Evolutionary conservation across 30 jellyfish, hydroid and myxozoan species (phyloP).

Genomic region (Mastigias papua): DNA sequence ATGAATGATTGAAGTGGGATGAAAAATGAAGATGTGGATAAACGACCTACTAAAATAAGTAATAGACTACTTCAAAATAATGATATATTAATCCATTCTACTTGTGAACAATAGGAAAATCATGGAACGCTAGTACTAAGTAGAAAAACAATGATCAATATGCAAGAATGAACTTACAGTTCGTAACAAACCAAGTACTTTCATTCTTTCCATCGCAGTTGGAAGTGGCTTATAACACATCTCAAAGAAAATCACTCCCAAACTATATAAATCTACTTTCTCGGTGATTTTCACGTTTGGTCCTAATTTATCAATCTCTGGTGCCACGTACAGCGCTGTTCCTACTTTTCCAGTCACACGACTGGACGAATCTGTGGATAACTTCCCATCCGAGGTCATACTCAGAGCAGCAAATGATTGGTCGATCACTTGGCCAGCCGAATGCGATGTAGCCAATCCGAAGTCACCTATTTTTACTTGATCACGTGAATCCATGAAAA

Average conservation of each 20-base stretch:
- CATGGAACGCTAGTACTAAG: too few species aligned
- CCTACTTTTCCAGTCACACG: constrained; percentile 97
- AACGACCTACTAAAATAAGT: too few species aligned
- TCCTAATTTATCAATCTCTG: constrained; percentile 79
- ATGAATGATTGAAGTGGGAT: too few species aligned
- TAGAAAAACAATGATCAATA: too few species aligned
- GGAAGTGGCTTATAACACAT: constrained; percentile 90
- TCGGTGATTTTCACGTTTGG: constrained; percentile 82
- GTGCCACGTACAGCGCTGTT: constrained; percentile 95
- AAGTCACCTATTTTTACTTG: constrained; percentile 96
- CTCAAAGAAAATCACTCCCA: constrained; percentile 93
- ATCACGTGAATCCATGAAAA: constrained; percentile 90
- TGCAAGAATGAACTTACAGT: constrained; percentile 63
- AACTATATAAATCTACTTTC: constrained; percentile 90
- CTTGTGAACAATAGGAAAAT: too few species aligned
- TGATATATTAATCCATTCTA: too few species aligned
- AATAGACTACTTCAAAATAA: too few species aligned
- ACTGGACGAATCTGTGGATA: constrained; percentile 73
- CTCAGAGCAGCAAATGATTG: constrained; percentile 27
- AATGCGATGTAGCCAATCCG: constrained; percentile 96
- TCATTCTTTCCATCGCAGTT: constrained; percentile 93
- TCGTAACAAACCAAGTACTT: constrained; percentile 74
- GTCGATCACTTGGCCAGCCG: constrained; percentile 39
- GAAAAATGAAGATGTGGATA: too few species aligned
- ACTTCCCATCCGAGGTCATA: constrained; percentile 43